Percentiles rank a stretch among this genome's conserved stretches.
Evolutionary conservation across 2,113 vertebrate species (phyloP).

Genomic region (Ibidorhyncha struthersii): DNA sequence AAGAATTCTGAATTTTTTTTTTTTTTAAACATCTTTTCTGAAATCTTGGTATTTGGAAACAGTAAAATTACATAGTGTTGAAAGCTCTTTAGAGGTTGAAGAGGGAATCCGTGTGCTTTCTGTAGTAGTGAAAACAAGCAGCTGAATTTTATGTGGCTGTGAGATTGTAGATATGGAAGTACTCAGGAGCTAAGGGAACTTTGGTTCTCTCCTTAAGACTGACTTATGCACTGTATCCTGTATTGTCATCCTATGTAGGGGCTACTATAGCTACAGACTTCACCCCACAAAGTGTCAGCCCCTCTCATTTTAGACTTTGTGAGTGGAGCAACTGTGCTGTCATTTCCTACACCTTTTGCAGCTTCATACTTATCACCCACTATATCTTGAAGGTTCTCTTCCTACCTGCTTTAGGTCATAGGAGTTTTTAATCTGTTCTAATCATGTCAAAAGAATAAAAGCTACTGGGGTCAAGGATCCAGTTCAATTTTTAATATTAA

Average conservation of each 20-base stretch:
- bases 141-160: neutral
- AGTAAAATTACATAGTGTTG: neutral
- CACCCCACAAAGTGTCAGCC: neutral
- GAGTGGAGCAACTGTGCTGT: neutral
- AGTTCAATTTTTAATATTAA: neutral
- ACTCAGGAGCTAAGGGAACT: neutral
- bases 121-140: neutral
- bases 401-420: neutral
- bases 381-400: neutral
- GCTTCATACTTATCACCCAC: neutral
- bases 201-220: neutral
- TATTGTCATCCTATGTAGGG: fast-evolving
- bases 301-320: neutral
- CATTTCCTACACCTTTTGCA: fast-evolving
- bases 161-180: neutral
- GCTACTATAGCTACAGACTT: neutral
- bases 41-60: neutral
- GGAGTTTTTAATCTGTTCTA: neutral
- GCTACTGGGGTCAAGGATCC: neutral
- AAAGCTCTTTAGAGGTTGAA: neutral
- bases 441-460: neutral
- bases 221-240: neutral
- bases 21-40: neutral
- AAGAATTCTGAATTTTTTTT: neutral
- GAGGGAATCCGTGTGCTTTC: neutral